Evolutionary conservation across 2,797 vertebrate genomes (phyloP).

Genomic region (Sebastes taczanowskii): DNA sequence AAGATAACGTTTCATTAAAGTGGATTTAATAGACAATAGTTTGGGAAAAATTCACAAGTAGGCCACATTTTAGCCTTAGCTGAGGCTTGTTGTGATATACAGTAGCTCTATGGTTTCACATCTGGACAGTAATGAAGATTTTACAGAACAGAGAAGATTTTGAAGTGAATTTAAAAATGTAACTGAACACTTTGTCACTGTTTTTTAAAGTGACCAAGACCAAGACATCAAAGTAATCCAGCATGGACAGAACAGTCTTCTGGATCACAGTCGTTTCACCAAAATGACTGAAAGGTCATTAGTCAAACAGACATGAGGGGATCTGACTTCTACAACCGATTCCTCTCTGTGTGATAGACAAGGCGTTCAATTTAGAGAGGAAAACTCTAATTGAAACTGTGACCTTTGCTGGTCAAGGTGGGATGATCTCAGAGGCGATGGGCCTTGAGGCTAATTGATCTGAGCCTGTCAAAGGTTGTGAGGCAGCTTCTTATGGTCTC

Average conservation of each 20-base stretch:
- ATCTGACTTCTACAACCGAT: not conserved
- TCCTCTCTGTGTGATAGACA: not conserved
- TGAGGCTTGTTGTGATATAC: not conserved
- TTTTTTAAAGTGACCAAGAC: not conserved
- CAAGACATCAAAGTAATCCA: not conserved
- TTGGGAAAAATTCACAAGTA: not conserved
- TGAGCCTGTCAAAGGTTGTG: conserved; percentile 65
- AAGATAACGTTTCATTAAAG: not conserved
- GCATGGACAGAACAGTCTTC: not conserved
- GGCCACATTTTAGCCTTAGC: not conserved
- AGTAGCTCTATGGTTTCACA: not conserved
- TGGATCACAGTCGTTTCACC: not conserved
- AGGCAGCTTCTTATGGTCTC: conserved; percentile 44
- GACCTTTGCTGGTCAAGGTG: conserved; percentile 48
- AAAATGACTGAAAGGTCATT: not conserved
- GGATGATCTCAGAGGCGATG: conserved; percentile 15
- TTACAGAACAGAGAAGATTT: not conserved
- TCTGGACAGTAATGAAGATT: not conserved
- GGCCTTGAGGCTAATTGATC: conserved; percentile 54
- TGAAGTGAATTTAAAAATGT: not conserved
- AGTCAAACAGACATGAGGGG: not conserved
- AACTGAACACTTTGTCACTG: not conserved
- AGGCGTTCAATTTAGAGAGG: not conserved
- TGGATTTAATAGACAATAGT: not conserved
- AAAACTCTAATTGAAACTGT: conserved; percentile 18